Evolutionary conservation across 2,113 vertebrate species (phyloP).

Genomic region (Patagioenas fasciata): DNA sequence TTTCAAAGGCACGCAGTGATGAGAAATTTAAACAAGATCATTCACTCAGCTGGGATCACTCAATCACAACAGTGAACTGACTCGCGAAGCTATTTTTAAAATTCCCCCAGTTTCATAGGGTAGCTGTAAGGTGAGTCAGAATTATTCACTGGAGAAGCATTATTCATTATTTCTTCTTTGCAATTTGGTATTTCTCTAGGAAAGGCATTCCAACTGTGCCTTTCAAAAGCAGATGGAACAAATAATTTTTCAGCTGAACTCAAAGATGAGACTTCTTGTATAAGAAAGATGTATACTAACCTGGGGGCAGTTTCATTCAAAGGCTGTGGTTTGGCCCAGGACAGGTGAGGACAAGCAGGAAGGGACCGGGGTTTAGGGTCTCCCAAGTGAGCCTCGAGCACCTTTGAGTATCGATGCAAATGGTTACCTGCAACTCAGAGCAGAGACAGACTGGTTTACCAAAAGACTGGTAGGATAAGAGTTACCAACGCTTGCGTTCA

Average conservation of each 20-base stretch:
- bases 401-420: slow-evolving; percentile 97
- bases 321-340: slow-evolving; percentile 98
- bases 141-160: not conserved
- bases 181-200: not conserved
- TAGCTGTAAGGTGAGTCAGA: not conserved
- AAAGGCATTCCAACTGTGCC: not conserved
- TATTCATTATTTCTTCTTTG: not conserved
- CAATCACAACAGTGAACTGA: not conserved
- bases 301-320: slow-evolving; percentile 96
- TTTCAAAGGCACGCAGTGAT: not conserved
- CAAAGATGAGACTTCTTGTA: not conserved
- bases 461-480: not conserved
- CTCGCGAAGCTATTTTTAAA: slow-evolving; percentile 20
- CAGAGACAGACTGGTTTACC: not conserved
- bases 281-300: slow-evolving; percentile 66
- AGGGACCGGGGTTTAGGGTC: slow-evolving; percentile 93
- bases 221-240: not conserved
- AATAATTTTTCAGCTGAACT: not conserved
- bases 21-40: not conserved
- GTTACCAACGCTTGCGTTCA: not conserved
- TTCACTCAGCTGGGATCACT: not conserved
- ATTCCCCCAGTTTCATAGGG: not conserved
- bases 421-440: slow-evolving; percentile 86
- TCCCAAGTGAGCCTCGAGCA: slow-evolving; percentile 91
- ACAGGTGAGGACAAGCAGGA: slow-evolving; percentile 95